Base-by-base conservation (phyloP, 2,797 vertebrate genomes). In the Myripristis murdjan region DNA sequence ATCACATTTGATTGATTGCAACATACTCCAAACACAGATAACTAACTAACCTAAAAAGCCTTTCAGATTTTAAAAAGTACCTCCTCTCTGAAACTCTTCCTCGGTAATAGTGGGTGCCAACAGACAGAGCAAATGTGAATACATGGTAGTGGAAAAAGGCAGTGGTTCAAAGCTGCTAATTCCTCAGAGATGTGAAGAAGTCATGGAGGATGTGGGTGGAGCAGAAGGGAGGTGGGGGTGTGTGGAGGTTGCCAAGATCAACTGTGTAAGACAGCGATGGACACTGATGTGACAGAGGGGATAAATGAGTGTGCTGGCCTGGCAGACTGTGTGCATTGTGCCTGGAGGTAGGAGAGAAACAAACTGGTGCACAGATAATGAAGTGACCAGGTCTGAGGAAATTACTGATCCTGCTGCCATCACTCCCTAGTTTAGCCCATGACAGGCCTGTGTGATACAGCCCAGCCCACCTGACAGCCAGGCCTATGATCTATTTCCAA, bases 291-390 rank as follows among this genome's bases (percentile, higher is more conserved):
- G 80, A 81, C 73, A 58, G 77, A 58, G 58, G 41, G 70, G 64
- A 79, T 82, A 70, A 80, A 87, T 64, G 68, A 86, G 79, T 4
- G 6, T 0, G 65, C n/a, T n/a, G n/a, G n/a, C n/a, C 55, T 62
- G 80, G 73, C 77, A 81, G 77, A 41, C 77, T 70, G 70, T 2
- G 57, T 75, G 75, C 7, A 8, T 7, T 54, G 58, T 8, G 73
- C 70, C 77, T n/a, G 2, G 20, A 80, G 78, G 81, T 73, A 59
- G 56, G 47, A 71, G 26, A 54, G 71, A 77, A 71, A 76, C 35
- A 37, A 37, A 28, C 64, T 75, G 74, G 63, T 77, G 46, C 26
- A 48, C 64, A 80, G 75, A 89, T 84, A 85, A 87, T 83, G 78
- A 91, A 72, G 61, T 63, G 73, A 72, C 55, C 51, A 33, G 64